Evolutionary conservation across 2,888 invertebrate genomes (phyloP).

Genomic region (Leptopilina syphax): DNA sequence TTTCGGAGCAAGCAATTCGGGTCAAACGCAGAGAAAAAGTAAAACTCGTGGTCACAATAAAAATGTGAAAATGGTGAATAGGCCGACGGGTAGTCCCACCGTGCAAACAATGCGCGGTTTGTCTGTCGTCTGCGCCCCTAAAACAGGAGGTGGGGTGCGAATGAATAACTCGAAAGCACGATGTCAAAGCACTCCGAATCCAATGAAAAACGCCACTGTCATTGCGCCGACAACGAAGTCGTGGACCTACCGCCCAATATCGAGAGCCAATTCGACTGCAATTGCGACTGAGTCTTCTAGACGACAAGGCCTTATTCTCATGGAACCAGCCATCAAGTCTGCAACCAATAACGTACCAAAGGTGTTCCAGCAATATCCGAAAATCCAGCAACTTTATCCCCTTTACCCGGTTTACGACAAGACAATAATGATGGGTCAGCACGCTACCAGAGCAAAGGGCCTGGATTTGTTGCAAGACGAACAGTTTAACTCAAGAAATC

Average conservation of each 20-base stretch:
- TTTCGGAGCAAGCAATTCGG: slow-evolving; percentile 64
- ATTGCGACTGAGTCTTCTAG: slow-evolving; percentile 67
- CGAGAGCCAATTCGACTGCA: slow-evolving; percentile 61
- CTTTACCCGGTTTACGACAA: slow-evolving; percentile 72
- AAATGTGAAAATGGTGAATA: slow-evolving; percentile 69
- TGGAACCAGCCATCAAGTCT: slow-evolving; percentile 74
- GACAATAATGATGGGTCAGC: slow-evolving; percentile 68
- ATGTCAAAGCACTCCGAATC: slow-evolving; percentile 59
- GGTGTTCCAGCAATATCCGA: slow-evolving; percentile 85
- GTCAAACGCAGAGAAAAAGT: slow-evolving; percentile 66
- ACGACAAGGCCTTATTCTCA: slow-evolving; percentile 73
- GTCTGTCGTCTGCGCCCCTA: slow-evolving; percentile 70
- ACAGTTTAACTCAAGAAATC: slow-evolving; percentile 71
- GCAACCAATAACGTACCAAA: slow-evolving; percentile 81
- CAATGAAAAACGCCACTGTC: slow-evolving; percentile 47
- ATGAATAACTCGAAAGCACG: slow-evolving; percentile 63
- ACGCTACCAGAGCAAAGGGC: slow-evolving; percentile 70
- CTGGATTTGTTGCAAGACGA: slow-evolving; percentile 73
- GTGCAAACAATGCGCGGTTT: slow-evolving; percentile 79
- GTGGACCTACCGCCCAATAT: slow-evolving; percentile 40
- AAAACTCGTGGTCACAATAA: slow-evolving; percentile 71
- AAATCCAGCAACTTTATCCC: slow-evolving; percentile 88
- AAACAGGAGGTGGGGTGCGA: slow-evolving; percentile 59
- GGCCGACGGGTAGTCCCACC: slow-evolving; percentile 75
- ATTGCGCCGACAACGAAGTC: slow-evolving; percentile 43